Percentiles rank a stretch among this genome's conserved stretches.
phyloP scores from a whole-genome alignment of 2,888 invertebrate species.

The Elysia crispata region DNA sequence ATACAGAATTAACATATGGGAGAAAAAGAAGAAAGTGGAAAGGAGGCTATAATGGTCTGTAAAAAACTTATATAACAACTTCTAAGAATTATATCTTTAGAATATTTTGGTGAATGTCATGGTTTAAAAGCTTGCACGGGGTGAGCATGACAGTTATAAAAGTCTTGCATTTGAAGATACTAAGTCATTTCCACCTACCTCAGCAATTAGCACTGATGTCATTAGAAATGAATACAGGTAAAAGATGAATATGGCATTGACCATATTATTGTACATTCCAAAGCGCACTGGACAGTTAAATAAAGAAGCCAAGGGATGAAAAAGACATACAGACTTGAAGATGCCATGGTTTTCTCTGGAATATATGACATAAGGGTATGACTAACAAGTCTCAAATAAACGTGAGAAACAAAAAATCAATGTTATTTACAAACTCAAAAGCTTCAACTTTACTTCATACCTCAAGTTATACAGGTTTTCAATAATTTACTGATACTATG shows the following conservation, averaged over 20 bases:
- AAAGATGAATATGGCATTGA: conserved; percentile 41
- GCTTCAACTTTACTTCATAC: no score
- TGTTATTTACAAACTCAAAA: no score
- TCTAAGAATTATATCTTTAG: no score
- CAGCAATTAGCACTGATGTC: conserved; percentile 1
- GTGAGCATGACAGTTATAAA: no score
- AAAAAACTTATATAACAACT: no score
- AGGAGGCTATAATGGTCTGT: no score
- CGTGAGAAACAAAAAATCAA: no score
- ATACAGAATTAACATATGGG: neutral
- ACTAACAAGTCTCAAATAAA: no score
- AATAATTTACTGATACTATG: no score
- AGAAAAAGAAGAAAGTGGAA: neutral
- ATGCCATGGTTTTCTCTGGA: conserved; percentile 40
- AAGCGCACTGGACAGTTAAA: conserved; percentile 38
- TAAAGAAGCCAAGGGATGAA: conserved; percentile 35
- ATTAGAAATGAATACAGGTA: neutral
- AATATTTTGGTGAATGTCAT: no score
- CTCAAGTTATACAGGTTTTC: no score
- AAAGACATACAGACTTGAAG: conserved; percentile 23
- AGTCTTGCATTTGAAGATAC: neutral
- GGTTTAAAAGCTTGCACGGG: no score
- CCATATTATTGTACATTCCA: conserved; percentile 46
- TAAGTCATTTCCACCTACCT: neutral
- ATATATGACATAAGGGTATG: neutral